These are phyloP conservation scores for Antennarius striatus DNA, from an alignment of 2,113 vertebrate genomes.

Conservation along the genomic window DNA sequence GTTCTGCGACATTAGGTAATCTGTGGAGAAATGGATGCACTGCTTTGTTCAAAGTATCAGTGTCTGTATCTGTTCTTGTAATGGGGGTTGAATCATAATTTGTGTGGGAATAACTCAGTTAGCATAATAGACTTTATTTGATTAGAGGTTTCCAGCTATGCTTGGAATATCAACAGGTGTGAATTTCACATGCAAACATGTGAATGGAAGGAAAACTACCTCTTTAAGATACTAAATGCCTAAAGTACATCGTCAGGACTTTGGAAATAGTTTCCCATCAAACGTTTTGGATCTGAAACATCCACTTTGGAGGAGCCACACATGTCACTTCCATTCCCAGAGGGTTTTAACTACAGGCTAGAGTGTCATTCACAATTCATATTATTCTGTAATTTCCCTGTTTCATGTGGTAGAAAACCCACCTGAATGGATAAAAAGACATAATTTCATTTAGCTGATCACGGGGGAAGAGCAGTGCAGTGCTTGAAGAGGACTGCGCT, in stretches of 20 bases:
- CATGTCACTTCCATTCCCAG: conserved; percentile 33
- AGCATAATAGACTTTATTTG: no score
- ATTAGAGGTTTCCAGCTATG: no score
- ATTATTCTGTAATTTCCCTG: conserved; percentile 42
- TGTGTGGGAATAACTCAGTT: no score
- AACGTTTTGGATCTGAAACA: conserved; percentile 17
- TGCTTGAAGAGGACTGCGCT: conserved; percentile 46
- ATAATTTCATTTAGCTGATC: conserved; percentile 62
- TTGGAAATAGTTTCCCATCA: conserved; percentile 34
- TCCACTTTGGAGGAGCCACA: conserved; percentile 40
- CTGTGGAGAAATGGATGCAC: no score
- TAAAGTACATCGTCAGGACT: conserved; percentile 30
- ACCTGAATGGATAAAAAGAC: conserved; percentile 63
- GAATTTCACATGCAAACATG: not conserved
- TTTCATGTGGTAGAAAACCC: conserved; percentile 52
- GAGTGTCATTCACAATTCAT: conserved; percentile 47
- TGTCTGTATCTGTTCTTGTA: no score
- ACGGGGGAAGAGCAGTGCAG: conserved; percentile 39
- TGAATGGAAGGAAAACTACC: not conserved
- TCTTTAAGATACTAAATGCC: conserved; percentile 14
- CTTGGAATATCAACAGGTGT: not conserved
- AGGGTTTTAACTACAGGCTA: conserved; percentile 30
- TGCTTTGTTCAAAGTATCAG: no score
- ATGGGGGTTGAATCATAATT: no score
- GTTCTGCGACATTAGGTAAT: no score